Conservation (phyloP, 1,140 invertebrate genomes). For the Trachelipus rathkii region DNA sequence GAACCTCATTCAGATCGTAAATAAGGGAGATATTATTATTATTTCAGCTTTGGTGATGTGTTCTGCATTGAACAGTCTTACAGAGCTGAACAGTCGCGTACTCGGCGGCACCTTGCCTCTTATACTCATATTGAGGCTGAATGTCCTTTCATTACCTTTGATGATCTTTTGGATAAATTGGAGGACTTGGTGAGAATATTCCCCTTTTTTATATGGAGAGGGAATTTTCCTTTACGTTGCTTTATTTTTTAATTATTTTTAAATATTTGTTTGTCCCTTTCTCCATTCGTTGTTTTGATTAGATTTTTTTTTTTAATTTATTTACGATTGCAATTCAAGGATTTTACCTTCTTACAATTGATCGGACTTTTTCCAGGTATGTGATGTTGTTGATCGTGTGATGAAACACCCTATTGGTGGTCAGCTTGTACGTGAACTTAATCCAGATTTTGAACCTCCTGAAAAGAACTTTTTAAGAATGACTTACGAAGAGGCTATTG, state of each 20-base stretch:
- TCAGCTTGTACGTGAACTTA: conserved; percentile 79
- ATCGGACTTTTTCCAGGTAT: conserved; percentile 49
- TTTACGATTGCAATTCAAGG: no score
- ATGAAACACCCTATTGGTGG: conserved; percentile 71
- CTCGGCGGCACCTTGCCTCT: conserved; percentile 90
- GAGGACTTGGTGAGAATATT: conserved; percentile 76
- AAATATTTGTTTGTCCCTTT: no score
- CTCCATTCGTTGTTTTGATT: no score
- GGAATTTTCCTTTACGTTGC: no score
- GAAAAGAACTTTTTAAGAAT: conserved; percentile 89
- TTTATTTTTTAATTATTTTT: no score
- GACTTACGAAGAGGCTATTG: conserved; percentile 90
- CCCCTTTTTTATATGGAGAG: no score
- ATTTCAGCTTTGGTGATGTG: conserved; percentile 75
- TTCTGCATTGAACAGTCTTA: conserved; percentile 98
- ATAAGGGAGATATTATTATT: no score
- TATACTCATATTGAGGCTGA: conserved; percentile 97
- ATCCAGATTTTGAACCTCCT: conserved; percentile 85
- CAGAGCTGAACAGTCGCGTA: conserved; percentile 93
- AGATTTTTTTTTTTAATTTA: no score
- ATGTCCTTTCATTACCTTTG: conserved; percentile 90
- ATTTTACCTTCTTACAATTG: neutral
- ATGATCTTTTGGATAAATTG: conserved; percentile 81
- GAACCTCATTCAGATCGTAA: no score
- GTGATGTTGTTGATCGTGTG: conserved; percentile 90